Conservation (phyloP, 2,113 vertebrate species). For the Vombatus ursinus region DNA sequence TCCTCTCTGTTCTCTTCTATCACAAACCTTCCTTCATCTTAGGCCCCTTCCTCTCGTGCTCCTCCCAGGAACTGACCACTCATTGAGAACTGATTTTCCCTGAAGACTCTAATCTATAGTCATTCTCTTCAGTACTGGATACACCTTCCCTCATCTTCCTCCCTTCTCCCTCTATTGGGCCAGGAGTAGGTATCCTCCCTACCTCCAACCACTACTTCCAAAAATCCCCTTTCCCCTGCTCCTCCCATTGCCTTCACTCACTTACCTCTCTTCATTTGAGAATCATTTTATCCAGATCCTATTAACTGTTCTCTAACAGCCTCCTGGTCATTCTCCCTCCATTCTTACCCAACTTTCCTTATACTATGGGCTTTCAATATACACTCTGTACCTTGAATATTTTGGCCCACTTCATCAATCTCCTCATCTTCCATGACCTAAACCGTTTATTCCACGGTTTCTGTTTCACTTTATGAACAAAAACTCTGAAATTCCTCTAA, state of each 20-base stretch:
- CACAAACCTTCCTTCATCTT: not conserved
- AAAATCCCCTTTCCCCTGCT: no score
- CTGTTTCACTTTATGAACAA: not conserved
- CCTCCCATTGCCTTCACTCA: no score
- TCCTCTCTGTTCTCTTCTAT: not conserved
- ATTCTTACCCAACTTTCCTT: not conserved
- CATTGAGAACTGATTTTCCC: not conserved
- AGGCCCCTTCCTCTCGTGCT: not conserved
- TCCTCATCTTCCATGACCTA: not conserved
- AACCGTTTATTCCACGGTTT: not conserved
- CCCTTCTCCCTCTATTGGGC: not conserved
- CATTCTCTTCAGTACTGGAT: not conserved
- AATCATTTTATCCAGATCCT: no score
- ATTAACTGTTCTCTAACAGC: not conserved
- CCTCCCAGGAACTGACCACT: not conserved
- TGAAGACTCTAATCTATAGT: not conserved
- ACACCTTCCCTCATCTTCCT: not conserved
- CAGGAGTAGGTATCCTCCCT: not conserved
- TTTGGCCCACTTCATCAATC: no score
- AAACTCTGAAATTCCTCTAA: not conserved
- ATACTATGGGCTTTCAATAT: no score
- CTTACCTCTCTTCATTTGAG: no score
- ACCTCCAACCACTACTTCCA: no score
- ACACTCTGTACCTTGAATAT: no score
- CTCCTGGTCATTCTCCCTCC: not conserved